Conservation (phyloP, 1,140 invertebrate genomes). For the Dolichoris vasculosae region DNA sequence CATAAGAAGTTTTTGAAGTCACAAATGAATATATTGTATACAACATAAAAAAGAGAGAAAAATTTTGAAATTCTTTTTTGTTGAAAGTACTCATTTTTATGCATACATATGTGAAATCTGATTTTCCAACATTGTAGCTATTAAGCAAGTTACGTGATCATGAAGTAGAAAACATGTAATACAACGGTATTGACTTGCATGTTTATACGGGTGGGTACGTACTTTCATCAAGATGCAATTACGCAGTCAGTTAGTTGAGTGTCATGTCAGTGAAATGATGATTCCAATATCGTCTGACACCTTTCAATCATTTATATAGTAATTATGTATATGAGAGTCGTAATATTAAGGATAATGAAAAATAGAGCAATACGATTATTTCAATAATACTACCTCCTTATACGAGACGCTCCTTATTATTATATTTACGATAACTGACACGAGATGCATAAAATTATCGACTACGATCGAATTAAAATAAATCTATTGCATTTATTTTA, state of each 20-base stretch:
- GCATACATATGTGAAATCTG: too few species aligned
- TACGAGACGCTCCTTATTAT: not conserved
- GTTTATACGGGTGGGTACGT: not conserved
- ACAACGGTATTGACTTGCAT: not conserved
- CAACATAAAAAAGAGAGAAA: too few species aligned
- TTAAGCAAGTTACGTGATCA: slow-evolving; percentile 16
- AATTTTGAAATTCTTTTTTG: too few species aligned
- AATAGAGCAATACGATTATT: not conserved
- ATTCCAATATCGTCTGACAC: slow-evolving; percentile 23
- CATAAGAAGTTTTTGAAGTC: too few species aligned
- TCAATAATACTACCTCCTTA: not conserved
- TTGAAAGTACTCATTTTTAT: too few species aligned
- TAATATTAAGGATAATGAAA: not conserved
- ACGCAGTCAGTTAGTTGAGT: slow-evolving; percentile 17
- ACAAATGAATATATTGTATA: too few species aligned
- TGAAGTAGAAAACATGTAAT: not conserved
- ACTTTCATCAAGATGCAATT: slow-evolving; percentile 56
- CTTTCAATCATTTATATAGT: slow-evolving; percentile 24
- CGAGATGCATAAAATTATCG: not conserved
- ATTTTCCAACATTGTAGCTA: too few species aligned
- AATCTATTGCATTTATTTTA: not conserved
- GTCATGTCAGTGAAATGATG: not conserved
- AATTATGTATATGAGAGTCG: slow-evolving; percentile 31
- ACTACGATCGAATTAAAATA: not conserved
- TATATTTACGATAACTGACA: not conserved